Evolutionary conservation across 2,797 vertebrate species (phyloP), one percentile per base, ranked within the genome.

Genomic region (Champsocephalus gunnari): DNA sequence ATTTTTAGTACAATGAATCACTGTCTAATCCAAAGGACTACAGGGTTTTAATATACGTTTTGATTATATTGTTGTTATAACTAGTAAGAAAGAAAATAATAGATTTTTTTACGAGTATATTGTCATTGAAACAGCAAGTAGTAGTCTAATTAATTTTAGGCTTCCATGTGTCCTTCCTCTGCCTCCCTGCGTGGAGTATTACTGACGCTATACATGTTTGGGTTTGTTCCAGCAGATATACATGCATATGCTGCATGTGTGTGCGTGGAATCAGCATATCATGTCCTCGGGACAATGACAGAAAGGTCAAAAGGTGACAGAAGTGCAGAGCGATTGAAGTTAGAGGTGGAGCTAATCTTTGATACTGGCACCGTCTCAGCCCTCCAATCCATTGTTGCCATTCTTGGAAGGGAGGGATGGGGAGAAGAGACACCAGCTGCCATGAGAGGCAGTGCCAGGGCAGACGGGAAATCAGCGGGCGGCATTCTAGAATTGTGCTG

Each of bases 401-500:
- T 80, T 87, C 71, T 82, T 84, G 70, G 87, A 78, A 62, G 57
- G 51, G 54, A 73, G 61, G 55, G 56, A 69, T 17, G 0, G 38
- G 51, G 50, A 79, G 67, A 86, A 74, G 55, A 45, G 66, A 81
- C 56, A 79, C 86, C 93, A 94, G 90, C 87, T 92, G 92, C 84
- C 90, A 73, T 24, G 63, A 81, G 73, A 87, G 72, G 66, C 75
- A 75, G 81, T 90, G 90, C 92, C 90, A 92, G 71, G 90, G 89
- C 94, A 95, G 94, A 95, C 80, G 93, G 95, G 70, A 87, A 86
- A 92, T 83, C 93, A 91, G 92, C 91, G 87, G 90, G 94, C 28
- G 86, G 88, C 75, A 79, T 89, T 91, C 80, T 90, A 88, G 89
- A 82, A 90, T 60, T 63, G 70, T 81, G 84, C 82, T 69, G 73